Base-by-base conservation (phyloP, 2,797 vertebrate genomes). In the Acipenser ruthenus region DNA sequence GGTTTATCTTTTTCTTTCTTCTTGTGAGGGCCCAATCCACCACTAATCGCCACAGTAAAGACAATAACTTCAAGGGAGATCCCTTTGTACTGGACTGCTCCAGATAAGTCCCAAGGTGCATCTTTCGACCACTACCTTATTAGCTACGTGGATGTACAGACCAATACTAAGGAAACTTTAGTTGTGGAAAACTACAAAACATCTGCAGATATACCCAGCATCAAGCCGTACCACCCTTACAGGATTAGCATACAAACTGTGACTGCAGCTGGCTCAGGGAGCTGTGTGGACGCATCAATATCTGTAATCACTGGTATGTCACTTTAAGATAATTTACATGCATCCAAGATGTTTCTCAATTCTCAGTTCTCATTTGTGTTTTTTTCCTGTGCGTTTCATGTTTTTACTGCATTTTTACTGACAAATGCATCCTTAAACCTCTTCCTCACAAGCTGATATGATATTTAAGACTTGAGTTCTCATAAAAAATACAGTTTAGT, bases 281-380 rank as follows among this genome's bases (percentile, higher is more conserved):
- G 91, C 74, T 88, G 85, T 73, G 77, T 79, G 4, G 80, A 84
- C 66, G 71, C 67, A 3, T 73, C 85, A 65, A 49, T 92, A 69
- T 74, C 78, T 72, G 76, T 84, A 11, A 78, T 78, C 72, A 95
- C 93, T 81, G 90, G 94, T 96, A 82, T 76, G 78, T 68, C n/a
- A 8, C 49, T 37, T 52, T 62, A 18, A 37, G 23, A 37, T 61
- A 8, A 9, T 60, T 66, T 60, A 48, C 23, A 49, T 65, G 13
- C 11, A 7, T 60, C 4, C 15, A 15, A 63, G 11, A 1, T 49
- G 18, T 10, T 37, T 49, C 9, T 10, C 7, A 9, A 12, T 47
- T 62, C 10, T 37, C 2, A 23, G 15, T 9, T 12, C n/a, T 63
- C 50, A 12, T 62, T n/a, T 65, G 49, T 50, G 47, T 51, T 37